Evolutionary conservation across 2,113 vertebrate species (phyloP), one percentile per base, ranked within the genome.

Genomic region (Alexandromys fortis): DNA sequence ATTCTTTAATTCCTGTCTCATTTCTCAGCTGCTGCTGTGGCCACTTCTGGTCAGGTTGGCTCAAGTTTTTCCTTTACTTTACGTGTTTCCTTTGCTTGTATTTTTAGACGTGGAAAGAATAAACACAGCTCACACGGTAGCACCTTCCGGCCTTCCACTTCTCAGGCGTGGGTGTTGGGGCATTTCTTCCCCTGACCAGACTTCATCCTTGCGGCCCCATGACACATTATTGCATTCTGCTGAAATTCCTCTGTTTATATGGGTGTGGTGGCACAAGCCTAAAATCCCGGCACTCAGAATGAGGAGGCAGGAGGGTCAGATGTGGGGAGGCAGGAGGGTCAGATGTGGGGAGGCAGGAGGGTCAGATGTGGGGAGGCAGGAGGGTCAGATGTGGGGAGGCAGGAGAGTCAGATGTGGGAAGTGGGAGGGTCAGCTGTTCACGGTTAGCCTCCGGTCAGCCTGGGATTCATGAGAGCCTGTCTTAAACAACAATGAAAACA

Each of bases 71-170:
- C 42, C 42, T 42, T 42, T 42, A 42, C 42, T 42, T 42, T 42
- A 42, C 42, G 42, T 65, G 45, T 73, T 97, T 97, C 96, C 96
- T 97, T 96, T 97, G 90, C 42, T 30, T 85, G 38, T 97, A 98
- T 97, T 97, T 98, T 97, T 97, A 98, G 96, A 95, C 97, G 92
- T 22, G 89, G 96, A 95, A 96, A 97, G 95, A 97, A 96, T 95
- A 94, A 95, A 95, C 73, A 79, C 45, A 55, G 55, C 88, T 95
- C 89, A 73, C 82, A 90, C 83, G 88, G 38, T 42, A 58, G n/a
- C 94, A 97, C 89, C 90, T 96, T 91, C 86, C 94, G 68, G 96
- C 65, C 63, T 92, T 94, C 91, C 0, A 5, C 65, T 91, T 75
- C 63, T 26, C 11, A 24, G 72, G 86, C 28, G 2, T 21, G 52